A percentile compares a stretch with the other conserved stretches of the same genome.
Conservation (phyloP, 2,113 vertebrate species). For the Mus spicilegus region DNA sequence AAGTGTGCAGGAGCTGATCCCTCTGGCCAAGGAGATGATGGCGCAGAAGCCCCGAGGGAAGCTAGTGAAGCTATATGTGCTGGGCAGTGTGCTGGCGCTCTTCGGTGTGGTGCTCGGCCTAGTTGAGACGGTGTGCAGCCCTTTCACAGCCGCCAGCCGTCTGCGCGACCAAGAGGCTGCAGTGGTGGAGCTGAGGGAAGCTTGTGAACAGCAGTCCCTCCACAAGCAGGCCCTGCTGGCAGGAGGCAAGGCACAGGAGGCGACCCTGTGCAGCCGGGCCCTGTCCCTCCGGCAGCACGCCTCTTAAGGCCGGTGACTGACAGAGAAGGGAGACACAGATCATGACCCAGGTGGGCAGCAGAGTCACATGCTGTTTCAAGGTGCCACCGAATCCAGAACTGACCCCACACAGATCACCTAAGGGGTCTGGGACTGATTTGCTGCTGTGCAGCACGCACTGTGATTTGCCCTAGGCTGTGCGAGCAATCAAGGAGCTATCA, state of each 20-base stretch:
- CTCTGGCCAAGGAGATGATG: conserved; percentile 92
- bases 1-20: conserved; percentile 90
- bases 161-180: conserved; percentile 75
- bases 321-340: background rate
- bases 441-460: conserved; percentile 87
- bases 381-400: background rate
- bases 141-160: conserved; percentile 85
- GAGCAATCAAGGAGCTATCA: conserved; percentile 75
- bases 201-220: background rate
- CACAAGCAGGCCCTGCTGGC: background rate
- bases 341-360: background rate
- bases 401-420: background rate
- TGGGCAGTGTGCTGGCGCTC: conserved; percentile 92
- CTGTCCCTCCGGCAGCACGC: conserved; percentile 88
- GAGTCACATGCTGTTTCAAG: background rate
- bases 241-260: conserved; percentile 65
- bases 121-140: conserved; percentile 90
- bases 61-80: conserved; percentile 93
- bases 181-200: background rate
- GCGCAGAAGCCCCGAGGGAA: conserved; percentile 88
- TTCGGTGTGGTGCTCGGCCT: conserved; percentile 90
- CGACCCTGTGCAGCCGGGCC: conserved; percentile 71
- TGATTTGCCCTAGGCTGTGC: conserved; percentile 18
- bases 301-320: conserved; percentile 78
- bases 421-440: conserved; percentile 65